Percentiles rank a stretch among this genome's conserved stretches.
These are phyloP conservation scores for Hyposmocoma kahamanoa DNA, from an alignment of 1,140 invertebrate genomes.

Conservation along the genomic window DNA sequence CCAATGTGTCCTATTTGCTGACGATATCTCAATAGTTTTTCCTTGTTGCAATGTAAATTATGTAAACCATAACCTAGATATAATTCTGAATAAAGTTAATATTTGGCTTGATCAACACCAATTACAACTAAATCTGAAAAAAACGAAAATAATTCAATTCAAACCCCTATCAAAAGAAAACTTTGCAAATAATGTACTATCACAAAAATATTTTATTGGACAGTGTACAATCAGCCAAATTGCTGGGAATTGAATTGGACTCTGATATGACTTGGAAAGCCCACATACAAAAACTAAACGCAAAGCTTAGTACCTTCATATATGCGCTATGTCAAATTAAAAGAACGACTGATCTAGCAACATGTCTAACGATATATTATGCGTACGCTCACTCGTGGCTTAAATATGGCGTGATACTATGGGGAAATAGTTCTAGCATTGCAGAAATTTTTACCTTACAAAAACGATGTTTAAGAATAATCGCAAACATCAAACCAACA, in stretches of 20 bases:
- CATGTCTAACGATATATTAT: not conserved
- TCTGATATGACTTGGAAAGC: too few relatives aligned
- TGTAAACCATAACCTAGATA: not conserved
- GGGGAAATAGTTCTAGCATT: conserved; percentile 1
- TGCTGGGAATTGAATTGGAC: too few relatives aligned
- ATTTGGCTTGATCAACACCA: not conserved
- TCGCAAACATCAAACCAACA: not conserved
- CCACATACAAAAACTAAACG: too few relatives aligned
- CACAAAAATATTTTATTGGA: not conserved
- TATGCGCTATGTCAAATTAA: too few relatives aligned
- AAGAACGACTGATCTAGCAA: too few relatives aligned
- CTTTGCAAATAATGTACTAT: too few relatives aligned
- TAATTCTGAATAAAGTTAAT: not conserved
- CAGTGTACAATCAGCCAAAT: not conserved
- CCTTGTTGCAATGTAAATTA: not conserved
- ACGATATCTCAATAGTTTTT: not conserved
- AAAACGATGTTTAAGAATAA: conserved; percentile 3
- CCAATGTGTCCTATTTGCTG: not conserved
- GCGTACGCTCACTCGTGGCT: not conserved
- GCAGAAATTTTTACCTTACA: not conserved
- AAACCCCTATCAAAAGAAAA: not conserved
- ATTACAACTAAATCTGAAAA: not conserved
- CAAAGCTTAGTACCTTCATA: too few relatives aligned
- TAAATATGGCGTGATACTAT: not conserved
- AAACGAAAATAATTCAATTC: not conserved